These are phyloP conservation scores for Pseudomyrmex sp. DNA, from an alignment of 1,140 invertebrate species.

Conservation along the genomic window DNA sequence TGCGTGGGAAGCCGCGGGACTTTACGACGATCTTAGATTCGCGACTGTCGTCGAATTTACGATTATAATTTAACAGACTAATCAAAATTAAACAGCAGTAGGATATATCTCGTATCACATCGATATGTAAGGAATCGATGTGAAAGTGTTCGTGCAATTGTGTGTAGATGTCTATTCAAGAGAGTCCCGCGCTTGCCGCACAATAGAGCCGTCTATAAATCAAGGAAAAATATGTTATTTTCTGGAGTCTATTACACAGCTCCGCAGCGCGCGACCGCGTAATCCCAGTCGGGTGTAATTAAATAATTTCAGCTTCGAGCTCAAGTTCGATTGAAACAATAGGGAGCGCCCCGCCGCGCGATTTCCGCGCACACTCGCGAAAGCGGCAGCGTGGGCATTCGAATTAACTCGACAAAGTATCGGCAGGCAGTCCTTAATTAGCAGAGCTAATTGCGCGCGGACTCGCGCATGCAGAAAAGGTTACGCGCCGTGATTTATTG, in stretches of 20 bases:
- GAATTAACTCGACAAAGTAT: constrained; percentile 81
- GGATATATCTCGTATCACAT: neutral
- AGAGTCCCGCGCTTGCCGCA: neutral
- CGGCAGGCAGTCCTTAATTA: constrained; percentile 80
- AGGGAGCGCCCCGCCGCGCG: constrained; percentile 19
- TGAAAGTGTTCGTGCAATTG: constrained; percentile 10
- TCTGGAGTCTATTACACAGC: constrained; percentile 21
- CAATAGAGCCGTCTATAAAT: constrained; percentile 15
- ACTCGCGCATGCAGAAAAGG: constrained; percentile 76
- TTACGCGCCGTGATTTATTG: constrained; percentile 79
- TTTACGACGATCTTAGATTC: constrained; percentile 66
- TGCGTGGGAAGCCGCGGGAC: constrained; percentile 49
- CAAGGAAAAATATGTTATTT: constrained; percentile 36
- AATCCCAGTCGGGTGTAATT: constrained; percentile 48
- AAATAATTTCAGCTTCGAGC: constrained; percentile 63
- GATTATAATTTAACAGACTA: constrained; percentile 69
- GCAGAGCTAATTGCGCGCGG: constrained; percentile 78
- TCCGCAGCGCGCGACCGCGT: neutral
- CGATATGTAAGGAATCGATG: neutral
- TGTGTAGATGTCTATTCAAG: constrained; percentile 11
- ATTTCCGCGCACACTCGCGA: constrained; percentile 45
- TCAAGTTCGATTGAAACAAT: constrained; percentile 60
- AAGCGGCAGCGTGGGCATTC: constrained; percentile 59
- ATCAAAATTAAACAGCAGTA: constrained; percentile 69
- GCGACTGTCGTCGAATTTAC: constrained; percentile 64